Percentiles rank a stretch among this genome's conserved stretches.
Evolutionary conservation across 2,113 vertebrate species (phyloP).

Genomic region (Pagrus major): DNA sequence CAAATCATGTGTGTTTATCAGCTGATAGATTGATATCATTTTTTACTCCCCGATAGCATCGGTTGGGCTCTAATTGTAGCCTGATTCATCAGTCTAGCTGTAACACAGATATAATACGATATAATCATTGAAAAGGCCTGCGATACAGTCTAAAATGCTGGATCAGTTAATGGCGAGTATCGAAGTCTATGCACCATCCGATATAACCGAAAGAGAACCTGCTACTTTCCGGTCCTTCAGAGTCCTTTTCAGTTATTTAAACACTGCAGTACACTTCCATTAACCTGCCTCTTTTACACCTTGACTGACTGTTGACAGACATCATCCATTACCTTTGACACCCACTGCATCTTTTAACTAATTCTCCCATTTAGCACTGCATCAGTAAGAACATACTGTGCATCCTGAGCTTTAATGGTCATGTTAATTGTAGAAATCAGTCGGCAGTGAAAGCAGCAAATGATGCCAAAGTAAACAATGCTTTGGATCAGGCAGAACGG

Average conservation of each 20-base stretch:
- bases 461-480: constrained; percentile 48
- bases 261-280: neutral
- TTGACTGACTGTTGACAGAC: neutral
- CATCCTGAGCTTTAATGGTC: constrained; percentile 30
- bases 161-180: too few species aligned
- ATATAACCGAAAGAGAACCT: too few species aligned
- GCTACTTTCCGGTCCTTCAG: too few species aligned
- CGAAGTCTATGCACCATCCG: too few species aligned
- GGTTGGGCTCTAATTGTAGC: too few species aligned
- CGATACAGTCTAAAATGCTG: too few species aligned
- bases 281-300: neutral
- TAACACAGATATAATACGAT: neutral
- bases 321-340: constrained; percentile 16
- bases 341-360: constrained; percentile 9
- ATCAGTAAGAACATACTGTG: constrained; percentile 21
- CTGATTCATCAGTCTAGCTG: neutral
- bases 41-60: too few species aligned
- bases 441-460: constrained; percentile 43
- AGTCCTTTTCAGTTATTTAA: neutral
- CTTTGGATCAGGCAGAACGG: constrained; percentile 18
- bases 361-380: constrained; percentile 21
- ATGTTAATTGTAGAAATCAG: constrained; percentile 43
- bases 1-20: too few species aligned
- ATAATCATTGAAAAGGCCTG: too few species aligned
- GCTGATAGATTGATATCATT: too few species aligned